These are phyloP conservation scores for Rynchops niger DNA, from an alignment of 2,113 vertebrate genomes.

Conservation along the genomic window DNA sequence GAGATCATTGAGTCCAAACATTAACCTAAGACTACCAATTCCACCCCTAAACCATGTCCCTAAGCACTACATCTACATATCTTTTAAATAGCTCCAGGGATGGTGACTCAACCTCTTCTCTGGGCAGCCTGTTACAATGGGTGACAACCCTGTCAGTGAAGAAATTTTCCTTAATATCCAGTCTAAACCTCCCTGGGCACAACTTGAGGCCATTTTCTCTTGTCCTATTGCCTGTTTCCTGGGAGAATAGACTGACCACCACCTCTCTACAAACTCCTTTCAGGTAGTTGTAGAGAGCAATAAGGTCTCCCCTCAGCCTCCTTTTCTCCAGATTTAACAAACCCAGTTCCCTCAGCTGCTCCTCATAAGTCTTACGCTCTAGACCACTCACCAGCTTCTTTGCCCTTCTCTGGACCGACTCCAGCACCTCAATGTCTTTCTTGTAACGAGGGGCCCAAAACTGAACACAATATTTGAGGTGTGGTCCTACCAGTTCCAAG, in stretches of 20 bases:
- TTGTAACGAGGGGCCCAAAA: not conserved
- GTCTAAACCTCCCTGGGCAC: not conserved
- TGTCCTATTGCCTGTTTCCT: not conserved
- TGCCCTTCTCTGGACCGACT: not conserved
- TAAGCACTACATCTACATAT: not conserved
- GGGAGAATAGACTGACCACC: not conserved
- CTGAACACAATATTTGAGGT: not conserved
- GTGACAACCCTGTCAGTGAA: not conserved
- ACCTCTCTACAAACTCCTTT: not conserved
- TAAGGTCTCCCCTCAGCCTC: too few species aligned
- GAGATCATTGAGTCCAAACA: not conserved
- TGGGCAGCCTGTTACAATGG: not conserved
- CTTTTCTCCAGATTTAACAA: too few species aligned
- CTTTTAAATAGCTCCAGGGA: not conserved
- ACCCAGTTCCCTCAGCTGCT: too few species aligned
- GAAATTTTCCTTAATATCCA: not conserved
- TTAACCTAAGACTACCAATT: not conserved
- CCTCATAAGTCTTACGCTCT: too few species aligned
- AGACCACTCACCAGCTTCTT: too few species aligned
- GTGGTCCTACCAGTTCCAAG: too few species aligned
- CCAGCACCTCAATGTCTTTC: not conserved
- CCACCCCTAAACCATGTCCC: not conserved
- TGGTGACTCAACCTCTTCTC: not conserved
- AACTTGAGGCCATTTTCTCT: not conserved
- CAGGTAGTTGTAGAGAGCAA: too few species aligned